Evolutionary conservation across 35 echinoderm and acorn worm species (phyloP).

Genomic region (Apostichopus japonicus): DNA sequence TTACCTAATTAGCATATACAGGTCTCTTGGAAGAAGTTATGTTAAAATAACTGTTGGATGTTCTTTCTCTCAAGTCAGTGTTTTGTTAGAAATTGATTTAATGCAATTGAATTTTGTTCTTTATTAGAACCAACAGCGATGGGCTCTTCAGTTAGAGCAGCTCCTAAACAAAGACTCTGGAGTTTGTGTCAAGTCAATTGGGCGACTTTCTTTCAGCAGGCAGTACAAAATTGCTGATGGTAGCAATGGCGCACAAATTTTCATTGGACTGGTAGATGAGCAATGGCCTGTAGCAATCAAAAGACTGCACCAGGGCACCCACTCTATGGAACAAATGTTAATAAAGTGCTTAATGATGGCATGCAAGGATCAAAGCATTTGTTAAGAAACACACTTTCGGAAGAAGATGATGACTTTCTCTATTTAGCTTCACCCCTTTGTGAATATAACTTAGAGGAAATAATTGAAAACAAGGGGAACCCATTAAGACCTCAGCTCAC

Average conservation of each 20-base stretch:
- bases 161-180: neutral
- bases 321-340: neutral
- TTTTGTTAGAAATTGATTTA: too few species aligned
- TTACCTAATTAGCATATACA: too few species aligned
- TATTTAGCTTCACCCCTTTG: neutral
- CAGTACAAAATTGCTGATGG: constrained; percentile 12
- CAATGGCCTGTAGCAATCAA: neutral
- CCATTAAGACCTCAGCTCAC: neutral
- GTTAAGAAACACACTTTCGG: neutral
- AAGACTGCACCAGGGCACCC: neutral
- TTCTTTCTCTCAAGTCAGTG: too few species aligned
- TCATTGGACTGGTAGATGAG: neutral
- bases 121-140: constrained; percentile 10
- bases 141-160: neutral
- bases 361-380: neutral
- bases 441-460: neutral
- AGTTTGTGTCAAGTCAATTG: neutral
- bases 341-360: too few species aligned
- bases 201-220: neutral
- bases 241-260: constrained; percentile 32
- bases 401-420: neutral
- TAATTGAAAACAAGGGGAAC: neutral
- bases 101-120: neutral
- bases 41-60: too few species aligned
- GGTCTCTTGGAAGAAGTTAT: too few species aligned